Percentiles rank a stretch among this genome's conserved stretches.
phyloP scores from a whole-genome alignment of 2,113 vertebrate genomes.

The Myiopsitta monachus region DNA sequence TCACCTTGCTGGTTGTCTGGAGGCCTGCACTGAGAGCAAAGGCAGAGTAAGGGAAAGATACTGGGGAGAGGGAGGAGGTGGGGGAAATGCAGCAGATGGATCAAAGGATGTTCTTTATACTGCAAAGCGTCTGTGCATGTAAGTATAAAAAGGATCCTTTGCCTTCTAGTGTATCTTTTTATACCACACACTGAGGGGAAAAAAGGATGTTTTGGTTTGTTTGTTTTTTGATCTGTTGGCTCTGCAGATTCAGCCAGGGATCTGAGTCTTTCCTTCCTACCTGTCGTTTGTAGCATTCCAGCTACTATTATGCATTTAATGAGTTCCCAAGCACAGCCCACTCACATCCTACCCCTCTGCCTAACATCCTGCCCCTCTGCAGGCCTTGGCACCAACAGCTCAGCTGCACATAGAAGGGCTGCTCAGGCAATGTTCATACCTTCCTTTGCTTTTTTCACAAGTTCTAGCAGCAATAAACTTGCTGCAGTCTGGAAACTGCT shows the following conservation, averaged over 20 bases:
- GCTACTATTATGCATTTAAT: background rate
- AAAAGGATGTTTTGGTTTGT: background rate
- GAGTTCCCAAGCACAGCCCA: background rate
- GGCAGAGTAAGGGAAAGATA: background rate
- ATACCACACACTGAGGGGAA: background rate
- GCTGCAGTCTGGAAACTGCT: background rate
- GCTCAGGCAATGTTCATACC: background rate
- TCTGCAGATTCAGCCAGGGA: background rate
- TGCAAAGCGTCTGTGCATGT: background rate
- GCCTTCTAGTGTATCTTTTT: background rate
- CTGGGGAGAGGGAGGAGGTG: background rate
- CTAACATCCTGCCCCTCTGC: background rate
- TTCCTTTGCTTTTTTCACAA: background rate
- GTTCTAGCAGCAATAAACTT: background rate
- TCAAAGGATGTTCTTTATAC: background rate
- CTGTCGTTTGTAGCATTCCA: background rate
- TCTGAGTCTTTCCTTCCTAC: background rate
- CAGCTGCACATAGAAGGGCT: rapidly evolving
- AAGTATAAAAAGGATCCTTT: background rate
- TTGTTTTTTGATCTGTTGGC: background rate
- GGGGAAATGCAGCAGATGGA: background rate
- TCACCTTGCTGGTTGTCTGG: background rate
- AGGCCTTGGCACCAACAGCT: background rate
- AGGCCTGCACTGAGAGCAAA: background rate
- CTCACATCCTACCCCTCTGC: background rate